A percentile compares a stretch with the other conserved stretches of the same genome.
Evolutionary conservation across 1,140 invertebrate genomes (phyloP).

Genomic region (Psix sp.): DNA sequence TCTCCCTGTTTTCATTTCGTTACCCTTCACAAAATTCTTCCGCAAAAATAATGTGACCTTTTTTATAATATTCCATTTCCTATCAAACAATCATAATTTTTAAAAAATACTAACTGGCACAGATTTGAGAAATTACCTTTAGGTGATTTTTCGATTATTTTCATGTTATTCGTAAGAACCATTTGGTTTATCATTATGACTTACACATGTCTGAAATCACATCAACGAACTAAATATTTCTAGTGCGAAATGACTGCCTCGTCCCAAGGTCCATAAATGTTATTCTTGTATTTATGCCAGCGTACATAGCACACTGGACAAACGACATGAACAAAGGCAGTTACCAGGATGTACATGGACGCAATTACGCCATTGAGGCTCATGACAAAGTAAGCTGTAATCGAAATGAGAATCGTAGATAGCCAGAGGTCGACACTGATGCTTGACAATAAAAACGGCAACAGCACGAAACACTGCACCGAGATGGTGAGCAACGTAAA

Average conservation of each 20-base stretch:
- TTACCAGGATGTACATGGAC: slow-evolving; percentile 80
- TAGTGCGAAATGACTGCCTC: slow-evolving; percentile 83
- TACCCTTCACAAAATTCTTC: too few relatives aligned
- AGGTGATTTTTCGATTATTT: too few relatives aligned
- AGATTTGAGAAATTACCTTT: too few relatives aligned
- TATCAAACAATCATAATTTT: too few relatives aligned
- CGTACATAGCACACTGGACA: slow-evolving; percentile 89
- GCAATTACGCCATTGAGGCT: slow-evolving; percentile 79
- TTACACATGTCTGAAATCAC: too few relatives aligned
- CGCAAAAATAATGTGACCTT: too few relatives aligned
- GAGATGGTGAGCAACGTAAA: slow-evolving; percentile 92
- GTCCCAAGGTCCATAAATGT: slow-evolving; percentile 97
- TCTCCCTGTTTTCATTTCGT: too few relatives aligned
- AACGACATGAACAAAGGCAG: slow-evolving; percentile 82
- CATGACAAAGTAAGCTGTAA: slow-evolving; percentile 78
- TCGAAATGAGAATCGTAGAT: slow-evolving; percentile 55
- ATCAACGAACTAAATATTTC: neutral
- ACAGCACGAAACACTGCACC: slow-evolving; percentile 91
- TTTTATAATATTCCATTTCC: too few relatives aligned
- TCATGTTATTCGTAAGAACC: too few relatives aligned
- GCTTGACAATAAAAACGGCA: slow-evolving; percentile 84
- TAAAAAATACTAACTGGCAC: too few relatives aligned
- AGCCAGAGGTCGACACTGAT: slow-evolving; percentile 64
- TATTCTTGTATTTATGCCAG: slow-evolving; percentile 92
- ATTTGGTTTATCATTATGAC: too few relatives aligned